Percentiles rank a stretch among this genome's conserved stretches.
Conservation (phyloP, 2,113 vertebrate species). For the Genyomyrus donnyi region DNA sequence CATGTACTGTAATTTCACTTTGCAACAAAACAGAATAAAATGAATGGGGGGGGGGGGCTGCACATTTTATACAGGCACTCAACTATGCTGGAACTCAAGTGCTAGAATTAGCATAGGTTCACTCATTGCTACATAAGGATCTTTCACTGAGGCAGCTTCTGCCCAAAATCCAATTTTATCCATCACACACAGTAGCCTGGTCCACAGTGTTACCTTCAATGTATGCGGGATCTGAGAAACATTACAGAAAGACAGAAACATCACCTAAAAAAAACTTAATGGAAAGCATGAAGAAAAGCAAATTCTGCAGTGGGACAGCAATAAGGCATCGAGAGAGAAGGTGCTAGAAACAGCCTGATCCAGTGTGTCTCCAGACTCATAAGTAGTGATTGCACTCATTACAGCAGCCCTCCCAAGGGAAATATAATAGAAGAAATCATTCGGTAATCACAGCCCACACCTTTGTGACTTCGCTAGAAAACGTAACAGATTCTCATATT, state of each 20-base stretch:
- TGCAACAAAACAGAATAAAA: background rate
- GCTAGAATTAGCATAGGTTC: background rate
- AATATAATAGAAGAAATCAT: background rate
- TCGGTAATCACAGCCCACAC: background rate
- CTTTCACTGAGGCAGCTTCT: background rate
- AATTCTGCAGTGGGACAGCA: background rate
- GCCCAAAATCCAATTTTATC: background rate
- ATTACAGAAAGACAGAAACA: background rate
- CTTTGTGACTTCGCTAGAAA: background rate
- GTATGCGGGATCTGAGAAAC: background rate
- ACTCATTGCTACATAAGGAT: background rate
- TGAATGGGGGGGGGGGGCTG: background rate
- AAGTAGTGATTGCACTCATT: background rate
- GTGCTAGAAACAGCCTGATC: background rate
- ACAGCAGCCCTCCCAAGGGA: background rate
- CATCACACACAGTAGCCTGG: background rate
- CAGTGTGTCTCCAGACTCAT: background rate
- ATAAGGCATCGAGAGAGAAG: background rate
- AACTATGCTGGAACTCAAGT: background rate
- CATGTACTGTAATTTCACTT: background rate
- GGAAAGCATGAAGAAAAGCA: background rate
- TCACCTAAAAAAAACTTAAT: background rate
- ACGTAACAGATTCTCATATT: background rate
- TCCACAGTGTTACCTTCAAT: background rate
- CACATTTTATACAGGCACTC: background rate